phyloP scores from a whole-genome alignment of 2,888 invertebrate species.

The Selenia dentaria region DNA sequence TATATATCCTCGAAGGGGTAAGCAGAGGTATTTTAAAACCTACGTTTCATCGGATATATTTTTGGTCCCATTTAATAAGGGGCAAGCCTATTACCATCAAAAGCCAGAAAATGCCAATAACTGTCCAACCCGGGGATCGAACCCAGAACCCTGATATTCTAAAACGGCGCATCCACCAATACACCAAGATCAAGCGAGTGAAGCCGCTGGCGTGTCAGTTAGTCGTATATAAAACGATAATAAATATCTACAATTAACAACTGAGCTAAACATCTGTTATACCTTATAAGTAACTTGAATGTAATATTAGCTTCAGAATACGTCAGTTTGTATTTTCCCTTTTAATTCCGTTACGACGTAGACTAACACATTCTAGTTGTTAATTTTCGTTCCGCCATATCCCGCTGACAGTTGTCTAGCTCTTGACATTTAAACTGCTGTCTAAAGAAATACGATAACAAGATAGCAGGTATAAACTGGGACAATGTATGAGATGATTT shows the following conservation, averaged over 20 bases:
- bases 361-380: slow-evolving; percentile 44
- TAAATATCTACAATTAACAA: background rate
- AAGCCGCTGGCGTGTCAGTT: too few relatives aligned
- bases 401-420: slow-evolving; percentile 35
- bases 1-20: too few relatives aligned
- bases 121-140: too few relatives aligned
- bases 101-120: too few relatives aligned
- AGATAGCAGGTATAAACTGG: slow-evolving; percentile 1
- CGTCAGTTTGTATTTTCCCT: background rate
- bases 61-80: too few relatives aligned
- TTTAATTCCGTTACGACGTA: slow-evolving; percentile 35
- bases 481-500: background rate
- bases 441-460: slow-evolving; percentile 13
- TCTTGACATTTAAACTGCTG: slow-evolving; percentile 19
- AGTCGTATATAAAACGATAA: too few relatives aligned
- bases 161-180: too few relatives aligned
- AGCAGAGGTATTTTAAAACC: too few relatives aligned
- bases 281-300: background rate
- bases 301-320: background rate
- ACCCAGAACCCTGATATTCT: too few relatives aligned
- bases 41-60: too few relatives aligned
- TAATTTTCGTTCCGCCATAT: slow-evolving; percentile 45
- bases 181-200: too few relatives aligned
- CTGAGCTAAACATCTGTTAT: background rate
- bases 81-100: too few relatives aligned